Evolutionary conservation across 2,113 vertebrate species (phyloP), one percentile per base, ranked within the genome.

Genomic region (Gila orcuttii): DNA sequence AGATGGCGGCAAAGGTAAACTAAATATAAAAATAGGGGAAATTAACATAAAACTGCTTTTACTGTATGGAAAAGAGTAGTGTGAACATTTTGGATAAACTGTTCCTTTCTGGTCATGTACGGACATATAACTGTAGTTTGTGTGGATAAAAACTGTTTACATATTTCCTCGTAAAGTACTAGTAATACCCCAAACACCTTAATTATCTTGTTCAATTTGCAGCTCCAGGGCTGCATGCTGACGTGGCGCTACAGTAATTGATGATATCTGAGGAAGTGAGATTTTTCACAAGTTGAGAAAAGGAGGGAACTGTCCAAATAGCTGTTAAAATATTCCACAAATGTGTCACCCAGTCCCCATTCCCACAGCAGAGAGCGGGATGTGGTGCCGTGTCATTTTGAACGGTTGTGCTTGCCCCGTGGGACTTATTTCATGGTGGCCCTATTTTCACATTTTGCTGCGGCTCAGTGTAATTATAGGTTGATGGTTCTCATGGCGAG

Each of bases 381-480:
- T 39, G 36, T 11, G 4, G 36, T 21, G 33, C 21, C 23, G 19
- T 68, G 11, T 31, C 21, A 28, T 55, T 59, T 25, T 5, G 23
- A 77, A 59, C 8, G 13, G 1, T 50, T 82, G n/a, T 36, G 50
- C 52, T 36, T 36, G 60, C 81, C 79, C 33, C 47, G 15, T 62
- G 79, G 64, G 79, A 62, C 59, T 50, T 13, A 42, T 77, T 60
- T 79, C 31, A 28, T 17, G 45, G 55, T 71, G 87, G 39, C 78
- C 36, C 13, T 39, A 52, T 50, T 84, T 82, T 80, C 42, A 59
- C 45, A 80, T 69, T 62, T 64, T 81, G 36, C 39, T 33, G 45
- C 25, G 10, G 57, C 74, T 79, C 15, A 55, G 79, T 66, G 66
- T 86, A 86, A 86, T 88, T 88, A 86, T 39, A 47, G 15, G 3